Evolutionary conservation across 2,888 invertebrate species (phyloP), one percentile per base, ranked within the genome.

Genomic region (Lithodes maja): DNA sequence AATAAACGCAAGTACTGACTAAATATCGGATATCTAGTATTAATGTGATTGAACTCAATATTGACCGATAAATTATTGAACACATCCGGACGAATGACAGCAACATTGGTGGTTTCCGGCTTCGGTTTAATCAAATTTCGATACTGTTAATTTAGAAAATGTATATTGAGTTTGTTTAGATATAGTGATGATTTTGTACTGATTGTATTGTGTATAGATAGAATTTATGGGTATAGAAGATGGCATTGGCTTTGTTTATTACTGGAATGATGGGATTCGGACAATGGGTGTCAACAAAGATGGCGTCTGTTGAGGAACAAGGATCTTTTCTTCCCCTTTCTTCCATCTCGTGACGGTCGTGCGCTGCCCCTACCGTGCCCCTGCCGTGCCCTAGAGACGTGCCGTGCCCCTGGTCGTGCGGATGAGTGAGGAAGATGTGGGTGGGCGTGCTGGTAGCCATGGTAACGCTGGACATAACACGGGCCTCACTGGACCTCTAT

Each of bases 221-320:
- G 33, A 33, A 33, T 33, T 33, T 33, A 33, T 33, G 33, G 33
- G 0, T 33, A 33, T 33, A 33, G 33, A 33, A 33, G 33, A 33
- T 33, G 33, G 33, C 33, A 33, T 33, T 33, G 33, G 33, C 33
- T 33, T 33, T 33, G 33, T 71, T n/a, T 71, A 71, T n/a, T 71
- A 61, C 5, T 61, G 5, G 61, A 61, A 7, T 5, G 71, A 17
- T 49, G 17, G 52, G 33, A 74, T 75, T 52, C 15, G 84, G 50
- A 84, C 71, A 52, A 50, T 52, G 54, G 88, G 84, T 89, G 88
- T 89, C 84, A 89, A 89, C 84, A 89, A 89, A 85, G 81, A 89
- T 89, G 88, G 88, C 85, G 88, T 81, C 81, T 71, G 84, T 69
- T 3, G 75, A 54, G 54, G 68, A 84, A 89, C 88, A 85, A 85